A percentile compares a stretch with the other conserved stretches of the same genome.
Evolutionary conservation across 2,797 vertebrate genomes (phyloP).

Genomic region (Ataeniobius toweri): DNA sequence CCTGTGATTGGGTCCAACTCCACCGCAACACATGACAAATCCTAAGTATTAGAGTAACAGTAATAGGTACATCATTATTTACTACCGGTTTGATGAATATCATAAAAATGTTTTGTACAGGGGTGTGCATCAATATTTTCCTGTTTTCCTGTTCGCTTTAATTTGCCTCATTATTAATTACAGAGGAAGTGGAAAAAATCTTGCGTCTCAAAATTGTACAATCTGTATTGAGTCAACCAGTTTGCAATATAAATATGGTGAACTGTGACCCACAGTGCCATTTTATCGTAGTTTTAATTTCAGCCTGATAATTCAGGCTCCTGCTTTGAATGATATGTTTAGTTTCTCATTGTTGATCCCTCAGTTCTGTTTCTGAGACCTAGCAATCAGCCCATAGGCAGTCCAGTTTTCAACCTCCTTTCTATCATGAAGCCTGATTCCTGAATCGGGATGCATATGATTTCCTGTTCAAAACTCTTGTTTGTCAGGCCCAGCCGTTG

Average conservation of each 20-base stretch:
- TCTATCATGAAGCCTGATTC: constrained; percentile 24
- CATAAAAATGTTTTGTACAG: too few species aligned
- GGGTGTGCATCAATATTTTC: not conserved
- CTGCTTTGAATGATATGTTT: constrained; percentile 3
- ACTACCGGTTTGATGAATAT: not conserved
- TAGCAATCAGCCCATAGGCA: not conserved
- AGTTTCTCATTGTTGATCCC: constrained; percentile 19
- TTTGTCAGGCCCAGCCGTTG: constrained; percentile 61
- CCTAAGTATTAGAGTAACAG: not conserved
- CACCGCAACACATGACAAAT: not conserved
- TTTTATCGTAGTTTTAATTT: not conserved
- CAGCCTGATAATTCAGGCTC: constrained; percentile 7
- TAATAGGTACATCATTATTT: not conserved
- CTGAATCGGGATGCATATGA: constrained; percentile 45
- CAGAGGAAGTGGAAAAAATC: constrained; percentile 15
- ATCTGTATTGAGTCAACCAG: constrained; percentile 18
- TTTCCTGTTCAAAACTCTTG: constrained; percentile 53
- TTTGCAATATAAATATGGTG: constrained; percentile 39
- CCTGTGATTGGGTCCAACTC: not conserved
- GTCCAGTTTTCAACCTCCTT: constrained; percentile 12
- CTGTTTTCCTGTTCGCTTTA: not conserved
- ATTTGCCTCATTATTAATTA: not conserved
- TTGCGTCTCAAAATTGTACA: constrained; percentile 32
- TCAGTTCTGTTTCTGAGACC: constrained; percentile 17
- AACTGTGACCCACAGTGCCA: constrained; percentile 18